phyloP scores from a whole-genome alignment of 1,140 invertebrate genomes.

The Philotrypesis tridentata region DNA sequence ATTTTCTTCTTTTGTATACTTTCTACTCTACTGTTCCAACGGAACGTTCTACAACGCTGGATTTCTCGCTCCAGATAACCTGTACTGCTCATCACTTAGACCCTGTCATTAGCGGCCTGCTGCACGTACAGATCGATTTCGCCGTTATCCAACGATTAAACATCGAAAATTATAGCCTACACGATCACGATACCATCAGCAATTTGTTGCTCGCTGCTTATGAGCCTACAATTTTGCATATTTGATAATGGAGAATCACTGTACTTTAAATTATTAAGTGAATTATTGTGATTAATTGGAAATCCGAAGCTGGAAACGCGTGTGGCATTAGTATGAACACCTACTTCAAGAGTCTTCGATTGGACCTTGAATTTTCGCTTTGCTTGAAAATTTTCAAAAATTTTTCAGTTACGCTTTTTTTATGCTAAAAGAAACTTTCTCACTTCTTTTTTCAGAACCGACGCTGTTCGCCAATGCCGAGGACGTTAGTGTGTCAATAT shows the following conservation, averaged over 20 bases:
- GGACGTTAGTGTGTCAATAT: conserved; percentile 38
- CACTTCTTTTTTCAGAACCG: conserved; percentile 6
- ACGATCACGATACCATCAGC: not conserved
- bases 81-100: not conserved
- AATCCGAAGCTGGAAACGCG: too few species aligned
- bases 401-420: too few species aligned
- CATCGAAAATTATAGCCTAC: not conserved
- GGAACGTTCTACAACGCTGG: not conserved
- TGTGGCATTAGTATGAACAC: too few species aligned
- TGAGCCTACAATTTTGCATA: not conserved
- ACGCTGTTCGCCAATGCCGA: not conserved
- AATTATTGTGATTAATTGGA: too few species aligned
- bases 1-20: too few species aligned
- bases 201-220: not conserved
- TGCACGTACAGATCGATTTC: not conserved
- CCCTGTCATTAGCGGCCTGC: not conserved
- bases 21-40: too few species aligned
- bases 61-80: not conserved
- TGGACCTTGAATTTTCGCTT: too few species aligned
- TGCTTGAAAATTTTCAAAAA: too few species aligned
- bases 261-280: too few species aligned
- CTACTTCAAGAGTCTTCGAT: too few species aligned
- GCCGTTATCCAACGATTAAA: not conserved
- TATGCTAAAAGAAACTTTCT: not conserved
- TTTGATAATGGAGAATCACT: too few species aligned